These are phyloP conservation scores for Gopherus flavomarginatus DNA, from an alignment of 2,113 vertebrate species.

Conservation along the genomic window DNA sequence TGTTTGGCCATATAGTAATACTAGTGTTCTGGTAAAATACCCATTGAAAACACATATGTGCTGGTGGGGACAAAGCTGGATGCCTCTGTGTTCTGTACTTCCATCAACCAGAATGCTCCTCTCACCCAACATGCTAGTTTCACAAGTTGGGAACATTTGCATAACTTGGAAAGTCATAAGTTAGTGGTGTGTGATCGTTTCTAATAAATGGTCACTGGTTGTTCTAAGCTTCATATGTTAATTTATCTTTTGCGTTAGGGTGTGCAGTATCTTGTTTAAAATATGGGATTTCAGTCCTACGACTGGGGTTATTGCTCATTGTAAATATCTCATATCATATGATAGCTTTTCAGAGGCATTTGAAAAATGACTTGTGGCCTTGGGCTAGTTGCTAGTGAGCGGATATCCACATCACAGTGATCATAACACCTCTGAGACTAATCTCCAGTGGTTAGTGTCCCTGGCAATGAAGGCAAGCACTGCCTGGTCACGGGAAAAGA, in stretches of 20 bases:
- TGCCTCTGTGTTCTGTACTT: not conserved
- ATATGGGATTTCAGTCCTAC: rapidly evolving
- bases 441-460: rapidly evolving
- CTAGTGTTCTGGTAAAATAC: not conserved
- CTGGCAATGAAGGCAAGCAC: rapidly evolving
- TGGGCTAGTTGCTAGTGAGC: rapidly evolving
- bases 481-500: rapidly evolving
- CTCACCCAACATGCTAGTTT: not conserved
- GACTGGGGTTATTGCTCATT: not conserved
- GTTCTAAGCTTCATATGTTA: not conserved
- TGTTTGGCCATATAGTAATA: rapidly evolving
- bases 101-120: not conserved
- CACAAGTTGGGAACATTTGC: not conserved
- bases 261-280: not conserved
- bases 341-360: rapidly evolving
- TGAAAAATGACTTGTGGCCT: rapidly evolving
- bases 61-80: rapidly evolving
- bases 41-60: rapidly evolving
- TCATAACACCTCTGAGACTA: rapidly evolving
- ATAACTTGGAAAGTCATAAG: not conserved
- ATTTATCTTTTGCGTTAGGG: not conserved
- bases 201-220: not conserved
- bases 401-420: rapidly evolving
- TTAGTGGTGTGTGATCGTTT: not conserved
- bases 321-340: rapidly evolving